These are phyloP conservation scores for Lophotriccus pileatus DNA, from an alignment of 2,797 vertebrate genomes.

Conservation along the genomic window DNA sequence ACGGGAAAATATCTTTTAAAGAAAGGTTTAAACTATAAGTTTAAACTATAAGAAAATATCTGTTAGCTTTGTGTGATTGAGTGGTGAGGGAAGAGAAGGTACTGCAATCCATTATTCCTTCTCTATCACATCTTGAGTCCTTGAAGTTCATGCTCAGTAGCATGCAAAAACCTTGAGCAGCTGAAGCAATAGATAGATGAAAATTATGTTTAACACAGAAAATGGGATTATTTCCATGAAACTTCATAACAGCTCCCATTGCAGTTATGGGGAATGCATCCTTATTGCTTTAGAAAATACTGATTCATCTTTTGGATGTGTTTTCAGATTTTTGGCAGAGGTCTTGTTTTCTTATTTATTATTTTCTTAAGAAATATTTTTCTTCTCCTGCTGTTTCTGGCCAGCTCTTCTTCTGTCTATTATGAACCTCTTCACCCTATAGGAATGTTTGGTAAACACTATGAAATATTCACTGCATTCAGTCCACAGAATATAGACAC, in stretches of 20 bases:
- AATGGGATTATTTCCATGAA: not conserved
- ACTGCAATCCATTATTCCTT: not conserved
- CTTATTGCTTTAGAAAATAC: not conserved
- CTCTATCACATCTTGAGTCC: not conserved
- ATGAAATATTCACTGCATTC: not conserved
- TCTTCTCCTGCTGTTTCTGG: constrained; percentile 15
- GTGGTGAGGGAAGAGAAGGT: not conserved
- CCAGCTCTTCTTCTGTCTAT: not conserved
- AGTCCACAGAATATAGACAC: not conserved
- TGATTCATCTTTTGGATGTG: not conserved
- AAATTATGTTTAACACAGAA: not conserved
- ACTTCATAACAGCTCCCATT: not conserved
- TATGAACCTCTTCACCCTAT: not conserved
- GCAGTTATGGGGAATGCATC: not conserved
- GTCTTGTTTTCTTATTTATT: not conserved
- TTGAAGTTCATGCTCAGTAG: not conserved
- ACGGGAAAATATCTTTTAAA: not conserved
- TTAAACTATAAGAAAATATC: not conserved
- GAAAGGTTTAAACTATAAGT: not conserved
- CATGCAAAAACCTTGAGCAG: not conserved
- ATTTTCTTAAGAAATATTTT: not conserved
- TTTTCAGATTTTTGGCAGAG: constrained; percentile 8
- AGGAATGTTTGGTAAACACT: not conserved
- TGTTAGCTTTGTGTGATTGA: not conserved
- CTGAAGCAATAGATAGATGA: not conserved